phyloP scores from a whole-genome alignment of 2,797 vertebrate genomes.

The Craterocephalus amniculus region DNA sequence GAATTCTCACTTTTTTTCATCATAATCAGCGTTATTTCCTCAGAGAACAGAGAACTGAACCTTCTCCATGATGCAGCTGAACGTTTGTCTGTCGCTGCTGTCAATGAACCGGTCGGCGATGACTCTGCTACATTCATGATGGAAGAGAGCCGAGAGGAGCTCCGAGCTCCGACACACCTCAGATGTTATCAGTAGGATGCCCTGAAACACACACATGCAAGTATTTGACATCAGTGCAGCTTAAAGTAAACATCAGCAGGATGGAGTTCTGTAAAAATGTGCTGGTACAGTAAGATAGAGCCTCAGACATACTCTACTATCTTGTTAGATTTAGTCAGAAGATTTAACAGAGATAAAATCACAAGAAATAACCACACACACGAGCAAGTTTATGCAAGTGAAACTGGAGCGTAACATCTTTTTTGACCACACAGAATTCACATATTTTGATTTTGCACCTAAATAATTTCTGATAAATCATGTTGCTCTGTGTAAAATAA shows the following conservation, averaged over 20 bases:
- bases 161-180: constrained; percentile 80
- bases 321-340: background rate
- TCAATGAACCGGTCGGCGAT: constrained; percentile 86
- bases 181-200: constrained; percentile 81
- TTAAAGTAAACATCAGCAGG: background rate
- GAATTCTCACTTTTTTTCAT: background rate
- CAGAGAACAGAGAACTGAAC: constrained; percentile 62
- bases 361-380: too few species aligned
- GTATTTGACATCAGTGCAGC: background rate
- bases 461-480: too few species aligned
- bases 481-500: too few species aligned
- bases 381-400: too few species aligned
- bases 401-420: too few species aligned
- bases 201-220: constrained; percentile 49
- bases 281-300: too few species aligned
- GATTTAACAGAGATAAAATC: too few species aligned
- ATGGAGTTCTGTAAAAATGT: background rate
- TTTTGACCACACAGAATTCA: too few species aligned
- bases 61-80: constrained; percentile 77
- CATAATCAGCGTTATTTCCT: too few species aligned
- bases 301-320: too few species aligned
- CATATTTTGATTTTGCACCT: too few species aligned
- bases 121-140: constrained; percentile 85
- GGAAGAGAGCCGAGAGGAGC: constrained; percentile 83
- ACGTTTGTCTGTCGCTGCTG: constrained; percentile 81